Base-by-base conservation (phyloP, 2,113 vertebrate genomes). In the Craseonycteris thonglongyai region DNA sequence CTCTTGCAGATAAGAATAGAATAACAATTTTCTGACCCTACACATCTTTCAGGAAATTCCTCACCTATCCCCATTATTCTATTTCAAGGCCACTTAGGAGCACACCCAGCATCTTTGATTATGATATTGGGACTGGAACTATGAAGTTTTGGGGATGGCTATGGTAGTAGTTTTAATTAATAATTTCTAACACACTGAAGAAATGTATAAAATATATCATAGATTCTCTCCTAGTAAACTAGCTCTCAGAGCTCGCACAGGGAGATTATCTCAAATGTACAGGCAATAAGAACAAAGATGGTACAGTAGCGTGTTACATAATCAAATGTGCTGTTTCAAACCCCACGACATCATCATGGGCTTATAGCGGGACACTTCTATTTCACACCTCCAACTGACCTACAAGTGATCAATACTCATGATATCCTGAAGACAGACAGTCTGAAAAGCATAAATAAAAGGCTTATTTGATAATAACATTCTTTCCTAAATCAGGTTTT, bases 401-500 rank as follows among this genome's bases (percentile, higher is more conserved):
- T 82, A 63, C 93, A 94, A 92, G 65, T 75, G 76, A 95, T 91
- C 68, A 16, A 80, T 88, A 93, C 40, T 94, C 56, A 28, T 82
- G 78, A 86, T 95, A 86, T 63, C 74, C 81, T 93, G 26, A 93
- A 93, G 76, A 83, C 0, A 88, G 49, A 38, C 47, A 66, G 15
- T 71, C 81, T 96, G 76, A 95, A 72, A 42, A 92, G 72, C 78
- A 94, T 91, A 95, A 95, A 96, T 88, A 96, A 92, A 85, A 79
- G 26, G 4, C 33, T 90, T 94, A 89, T 96, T 92, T 76, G 78
- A 94, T 63, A 90, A 68, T 88, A 85, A 90, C 61, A 33, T 97
- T 94, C 63, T 96, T 96, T 96, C n/a, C 90, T 92, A 98, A 97
- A 90, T 93, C 45, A 93, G 69, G 56, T 94, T 51, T 96, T 94